These are phyloP conservation scores for Gallinago stenura DNA, from an alignment of 2,797 vertebrate genomes.

Conservation along the genomic window DNA sequence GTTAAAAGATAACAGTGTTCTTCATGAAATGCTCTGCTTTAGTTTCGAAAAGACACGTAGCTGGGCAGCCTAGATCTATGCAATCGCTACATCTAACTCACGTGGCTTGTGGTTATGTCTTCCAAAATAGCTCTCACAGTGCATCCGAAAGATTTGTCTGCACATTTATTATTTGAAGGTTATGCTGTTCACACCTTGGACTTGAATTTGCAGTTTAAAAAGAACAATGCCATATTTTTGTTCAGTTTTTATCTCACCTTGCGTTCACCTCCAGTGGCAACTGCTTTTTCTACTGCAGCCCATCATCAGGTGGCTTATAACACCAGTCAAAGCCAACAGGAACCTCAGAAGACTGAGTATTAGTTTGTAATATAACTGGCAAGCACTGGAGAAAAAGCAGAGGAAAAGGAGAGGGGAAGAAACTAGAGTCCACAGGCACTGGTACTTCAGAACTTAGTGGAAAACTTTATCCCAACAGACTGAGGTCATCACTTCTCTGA, in stretches of 20 bases:
- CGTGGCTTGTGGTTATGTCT: neutral
- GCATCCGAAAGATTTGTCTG: neutral
- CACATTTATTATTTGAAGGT: constrained; percentile 39
- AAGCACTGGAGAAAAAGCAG: neutral
- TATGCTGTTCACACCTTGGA: constrained; percentile 21
- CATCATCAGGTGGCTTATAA: neutral
- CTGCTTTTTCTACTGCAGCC: neutral
- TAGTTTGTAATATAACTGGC: neutral
- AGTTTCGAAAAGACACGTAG: neutral
- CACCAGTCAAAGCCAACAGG: neutral
- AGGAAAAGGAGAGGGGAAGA: neutral
- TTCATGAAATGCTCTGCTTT: neutral
- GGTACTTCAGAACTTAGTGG: neutral
- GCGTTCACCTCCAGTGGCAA: neutral
- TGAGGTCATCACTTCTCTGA: neutral
- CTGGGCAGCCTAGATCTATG: neutral
- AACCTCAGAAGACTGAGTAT: neutral
- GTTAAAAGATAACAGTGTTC: neutral
- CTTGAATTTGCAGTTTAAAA: constrained; percentile 35
- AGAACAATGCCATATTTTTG: constrained; percentile 31
- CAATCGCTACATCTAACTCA: neutral
- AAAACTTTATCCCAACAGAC: neutral
- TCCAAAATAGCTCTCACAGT: constrained; percentile 11
- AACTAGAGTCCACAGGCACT: neutral
- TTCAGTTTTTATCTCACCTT: constrained; percentile 37